phyloP scores from a whole-genome alignment of 2,113 vertebrate species.

The Craseonycteris thonglongyai region DNA sequence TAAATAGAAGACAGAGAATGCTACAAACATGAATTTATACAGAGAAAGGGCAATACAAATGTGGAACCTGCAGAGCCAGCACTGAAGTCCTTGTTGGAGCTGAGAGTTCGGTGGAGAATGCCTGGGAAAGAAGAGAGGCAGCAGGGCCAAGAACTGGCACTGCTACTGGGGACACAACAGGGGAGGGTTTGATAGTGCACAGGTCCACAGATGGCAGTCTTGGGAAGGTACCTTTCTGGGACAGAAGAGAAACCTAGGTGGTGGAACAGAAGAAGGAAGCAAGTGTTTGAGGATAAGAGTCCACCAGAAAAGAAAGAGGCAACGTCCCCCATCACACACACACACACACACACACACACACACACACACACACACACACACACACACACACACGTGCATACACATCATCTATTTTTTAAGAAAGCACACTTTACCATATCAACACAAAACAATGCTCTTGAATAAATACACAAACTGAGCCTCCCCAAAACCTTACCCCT shows the following conservation, averaged over 20 bases:
- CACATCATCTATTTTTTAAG: neutral
- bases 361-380: too few relatives aligned
- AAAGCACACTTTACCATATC: neutral
- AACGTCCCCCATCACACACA: rapidly evolving
- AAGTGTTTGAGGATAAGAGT: neutral
- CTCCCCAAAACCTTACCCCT: neutral
- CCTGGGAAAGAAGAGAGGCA: neutral
- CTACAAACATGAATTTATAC: neutral
- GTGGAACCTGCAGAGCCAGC: neutral
- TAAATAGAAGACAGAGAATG: neutral
- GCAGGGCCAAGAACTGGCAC: neutral
- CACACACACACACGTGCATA: too few relatives aligned
- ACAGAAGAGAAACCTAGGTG: neutral
- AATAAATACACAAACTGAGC: neutral
- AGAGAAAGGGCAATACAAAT: neutral
- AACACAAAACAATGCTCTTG: neutral
- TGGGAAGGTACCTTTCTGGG: neutral
- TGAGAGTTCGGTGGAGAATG: neutral
- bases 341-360: too few relatives aligned
- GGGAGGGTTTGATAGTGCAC: neutral
- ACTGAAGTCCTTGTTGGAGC: neutral
- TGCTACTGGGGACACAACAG: neutral
- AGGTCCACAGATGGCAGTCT: neutral
- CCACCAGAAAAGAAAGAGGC: neutral
- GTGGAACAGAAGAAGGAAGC: neutral